Percentiles rank a stretch among this genome's conserved stretches.
Evolutionary conservation across 1,140 invertebrate species (phyloP).

Genomic region (Lepidostoma basale): DNA sequence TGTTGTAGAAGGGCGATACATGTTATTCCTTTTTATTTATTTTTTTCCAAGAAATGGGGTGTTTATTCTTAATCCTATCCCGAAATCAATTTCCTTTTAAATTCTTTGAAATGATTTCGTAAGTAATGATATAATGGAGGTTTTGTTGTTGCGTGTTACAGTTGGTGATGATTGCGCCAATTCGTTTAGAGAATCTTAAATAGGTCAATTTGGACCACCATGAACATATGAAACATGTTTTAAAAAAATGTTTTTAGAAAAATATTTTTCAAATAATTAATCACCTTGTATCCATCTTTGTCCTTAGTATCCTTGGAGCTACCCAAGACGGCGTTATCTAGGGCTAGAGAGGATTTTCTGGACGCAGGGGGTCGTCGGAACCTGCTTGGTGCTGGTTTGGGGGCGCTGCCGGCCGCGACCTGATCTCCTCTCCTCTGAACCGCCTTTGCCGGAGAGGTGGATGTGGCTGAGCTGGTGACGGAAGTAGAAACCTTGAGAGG

Average conservation of each 20-base stretch:
- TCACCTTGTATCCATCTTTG: conserved; percentile 69
- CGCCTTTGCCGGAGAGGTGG: conserved; percentile 48
- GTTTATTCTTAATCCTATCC: too few species aligned
- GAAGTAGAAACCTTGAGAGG: conserved; percentile 60
- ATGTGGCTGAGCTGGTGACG: conserved; percentile 53
- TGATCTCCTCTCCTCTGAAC: conserved; percentile 30
- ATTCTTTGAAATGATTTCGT: too few species aligned
- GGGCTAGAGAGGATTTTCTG: conserved; percentile 63
- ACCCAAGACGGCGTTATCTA: conserved; percentile 65
- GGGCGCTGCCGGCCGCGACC: conserved; percentile 43
- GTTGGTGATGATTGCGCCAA: too few species aligned
- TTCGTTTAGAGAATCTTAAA: too few species aligned
- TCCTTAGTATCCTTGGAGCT: conserved; percentile 63
- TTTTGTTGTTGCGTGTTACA: too few species aligned
- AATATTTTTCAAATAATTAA: not conserved
- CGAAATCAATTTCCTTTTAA: too few species aligned
- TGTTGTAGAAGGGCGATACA: too few species aligned
- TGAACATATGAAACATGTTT: not conserved
- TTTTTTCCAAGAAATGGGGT: too few species aligned
- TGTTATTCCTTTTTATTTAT: too few species aligned
- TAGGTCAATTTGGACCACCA: not conserved
- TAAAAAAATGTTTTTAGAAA: too few species aligned
- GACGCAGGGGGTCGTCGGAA: conserved; percentile 66
- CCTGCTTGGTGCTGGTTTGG: conserved; percentile 69
- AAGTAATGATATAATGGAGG: too few species aligned